Base-by-base conservation (phyloP, 2,797 vertebrate species). In the Leptoclinus maculatus region DNA sequence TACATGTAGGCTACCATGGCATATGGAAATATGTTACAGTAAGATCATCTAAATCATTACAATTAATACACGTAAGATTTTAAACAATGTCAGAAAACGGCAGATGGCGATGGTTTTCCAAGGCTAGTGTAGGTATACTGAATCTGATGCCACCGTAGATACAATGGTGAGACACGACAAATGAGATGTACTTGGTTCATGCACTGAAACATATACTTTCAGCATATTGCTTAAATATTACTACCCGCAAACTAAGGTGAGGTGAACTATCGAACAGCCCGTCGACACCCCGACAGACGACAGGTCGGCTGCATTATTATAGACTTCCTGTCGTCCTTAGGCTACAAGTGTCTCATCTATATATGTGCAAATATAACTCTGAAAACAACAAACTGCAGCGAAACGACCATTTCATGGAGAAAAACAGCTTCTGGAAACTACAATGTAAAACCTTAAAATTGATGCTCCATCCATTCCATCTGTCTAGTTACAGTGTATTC, bases 221-320 rank as follows among this genome's bases (percentile, higher is more conserved):
- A 87, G 76, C 80, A 74, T 92, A 93, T 94, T 93, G 90, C 92
- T 93, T 90, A 69, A 88, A 85, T 69, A 78, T 82, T 71, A 82
- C 47, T 27, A 89, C 84, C 83, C 14, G 36, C 82, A 83, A 80
- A 83, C 69, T 58, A 74, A 23, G 69, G 79, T 80, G 88, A 90
- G 87, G 85, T 87, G 81, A 89, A 69, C 67, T 66, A 67, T 36
- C 1, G 8, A 53, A 68, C 79, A 78, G 71, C 32, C 45, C 10
- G 58, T 43, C 25, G 10, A 67, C 27, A 47, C 17, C 27, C 5
- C 12, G 23, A 70, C 53, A 34, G 17, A 79, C 32, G 10, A 23
- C 56, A 53, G 38, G 51, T 12, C 5, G 38, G 51, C 72, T 67
- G 78, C 36, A 13, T 74, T 45, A 51, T 78, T 25, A 43, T n/a